phyloP scores from a whole-genome alignment of 2,113 vertebrate species.

The Etheostoma spectabile region DNA sequence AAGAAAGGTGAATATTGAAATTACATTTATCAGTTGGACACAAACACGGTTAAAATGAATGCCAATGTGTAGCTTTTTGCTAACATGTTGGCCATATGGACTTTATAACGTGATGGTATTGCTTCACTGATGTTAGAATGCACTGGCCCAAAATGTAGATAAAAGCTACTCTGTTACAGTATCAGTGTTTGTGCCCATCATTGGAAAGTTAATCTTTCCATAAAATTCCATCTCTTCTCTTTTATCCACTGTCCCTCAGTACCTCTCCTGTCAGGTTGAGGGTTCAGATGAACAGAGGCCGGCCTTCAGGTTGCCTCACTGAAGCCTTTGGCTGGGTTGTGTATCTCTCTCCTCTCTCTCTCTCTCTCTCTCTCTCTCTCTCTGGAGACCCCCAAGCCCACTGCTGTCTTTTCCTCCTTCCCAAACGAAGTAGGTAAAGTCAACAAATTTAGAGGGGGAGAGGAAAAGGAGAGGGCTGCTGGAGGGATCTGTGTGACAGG shows the following conservation, averaged over 20 bases:
- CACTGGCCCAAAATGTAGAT: neutral
- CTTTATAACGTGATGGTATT: neutral
- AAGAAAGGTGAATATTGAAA: neutral
- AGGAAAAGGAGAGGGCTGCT: constrained; percentile 19
- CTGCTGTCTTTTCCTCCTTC: constrained; percentile 61
- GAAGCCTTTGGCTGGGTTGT: constrained; percentile 42
- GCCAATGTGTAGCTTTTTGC: neutral
- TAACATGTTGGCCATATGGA: neutral
- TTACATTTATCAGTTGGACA: neutral
- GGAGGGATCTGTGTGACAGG: constrained; percentile 55
- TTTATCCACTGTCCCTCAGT: constrained; percentile 35
- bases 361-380: constrained; percentile 28
- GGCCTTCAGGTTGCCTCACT: constrained; percentile 55
- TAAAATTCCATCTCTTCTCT: constrained; percentile 25
- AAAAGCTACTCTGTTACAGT: neutral
- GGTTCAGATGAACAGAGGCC: constrained; percentile 50
- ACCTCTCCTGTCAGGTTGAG: constrained; percentile 17
- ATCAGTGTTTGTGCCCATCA: neutral
- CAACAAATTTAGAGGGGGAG: constrained; percentile 55
- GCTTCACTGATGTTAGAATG: neutral
- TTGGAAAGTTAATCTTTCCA: constrained; percentile 35
- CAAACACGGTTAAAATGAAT: neutral
- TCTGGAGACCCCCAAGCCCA: constrained; percentile 43
- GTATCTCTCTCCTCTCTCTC: constrained; percentile 29
- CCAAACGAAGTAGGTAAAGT: constrained; percentile 64